Evolutionary conservation across 2,888 invertebrate genomes (phyloP).

Genomic region (Eristalis intricaria): DNA sequence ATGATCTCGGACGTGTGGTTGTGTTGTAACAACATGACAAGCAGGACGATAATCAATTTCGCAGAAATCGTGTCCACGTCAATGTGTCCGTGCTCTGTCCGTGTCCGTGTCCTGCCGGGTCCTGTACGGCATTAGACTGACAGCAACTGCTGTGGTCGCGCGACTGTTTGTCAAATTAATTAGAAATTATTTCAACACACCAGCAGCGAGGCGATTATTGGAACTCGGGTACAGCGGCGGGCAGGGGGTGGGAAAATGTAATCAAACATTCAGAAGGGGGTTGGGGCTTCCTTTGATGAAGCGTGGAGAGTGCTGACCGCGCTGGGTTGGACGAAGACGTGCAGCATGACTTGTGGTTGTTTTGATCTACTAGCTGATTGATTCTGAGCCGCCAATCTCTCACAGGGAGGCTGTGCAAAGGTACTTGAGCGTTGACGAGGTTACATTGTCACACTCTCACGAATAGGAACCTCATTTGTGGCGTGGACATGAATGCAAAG

Average conservation of each 20-base stretch:
- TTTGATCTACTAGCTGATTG: neutral
- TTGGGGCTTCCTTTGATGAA: neutral
- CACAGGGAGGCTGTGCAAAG: no score
- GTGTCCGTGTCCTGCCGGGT: slow-evolving; percentile 23
- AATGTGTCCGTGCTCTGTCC: neutral
- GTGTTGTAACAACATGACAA: slow-evolving; percentile 23
- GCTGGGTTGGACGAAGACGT: neutral
- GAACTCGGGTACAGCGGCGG: neutral
- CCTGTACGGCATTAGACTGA: slow-evolving; percentile 26
- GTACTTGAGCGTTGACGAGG: no score
- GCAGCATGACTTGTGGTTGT: neutral
- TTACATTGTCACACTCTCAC: no score
- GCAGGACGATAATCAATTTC: slow-evolving; percentile 54
- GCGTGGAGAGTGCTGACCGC: neutral
- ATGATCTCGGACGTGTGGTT: slow-evolving; percentile 23
- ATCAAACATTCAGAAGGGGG: no score
- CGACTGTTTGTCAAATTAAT: slow-evolving; percentile 40
- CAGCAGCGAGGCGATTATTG: neutral
- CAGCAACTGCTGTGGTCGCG: slow-evolving; percentile 7
- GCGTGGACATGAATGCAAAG: no score
- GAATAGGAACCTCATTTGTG: no score
- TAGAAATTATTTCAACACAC: slow-evolving; percentile 35
- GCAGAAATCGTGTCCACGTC: neutral
- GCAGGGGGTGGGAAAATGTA: no score
- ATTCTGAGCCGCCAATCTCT: neutral